Conservation (phyloP, 2,797 vertebrate genomes). For the Macropus fuliginosus region DNA sequence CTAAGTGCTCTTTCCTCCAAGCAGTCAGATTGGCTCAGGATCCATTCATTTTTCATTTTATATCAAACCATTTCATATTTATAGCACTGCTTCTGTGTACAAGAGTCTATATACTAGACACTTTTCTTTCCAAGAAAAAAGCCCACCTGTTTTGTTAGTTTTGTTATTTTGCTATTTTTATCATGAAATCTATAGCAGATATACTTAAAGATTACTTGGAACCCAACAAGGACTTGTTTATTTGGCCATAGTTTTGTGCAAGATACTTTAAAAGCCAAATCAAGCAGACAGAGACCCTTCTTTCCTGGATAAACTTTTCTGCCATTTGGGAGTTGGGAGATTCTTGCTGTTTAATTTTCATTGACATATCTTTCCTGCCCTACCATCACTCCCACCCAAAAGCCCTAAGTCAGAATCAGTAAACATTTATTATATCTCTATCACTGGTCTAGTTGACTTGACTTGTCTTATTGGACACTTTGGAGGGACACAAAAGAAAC, state of each 20-base stretch:
- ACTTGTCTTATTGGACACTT: neutral
- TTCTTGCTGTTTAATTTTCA: neutral
- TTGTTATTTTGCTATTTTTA: neutral
- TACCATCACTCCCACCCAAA: neutral
- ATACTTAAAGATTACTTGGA: neutral
- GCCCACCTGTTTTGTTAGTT: neutral
- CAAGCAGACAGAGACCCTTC: neutral
- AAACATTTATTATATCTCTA: neutral
- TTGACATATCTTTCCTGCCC: neutral
- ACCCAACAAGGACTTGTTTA: neutral
- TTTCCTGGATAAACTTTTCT: neutral
- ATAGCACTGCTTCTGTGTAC: neutral
- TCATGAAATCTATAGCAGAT: neutral
- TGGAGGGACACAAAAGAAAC: neutral
- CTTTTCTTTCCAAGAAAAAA: neutral
- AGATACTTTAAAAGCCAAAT: neutral
- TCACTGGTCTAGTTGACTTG: neutral
- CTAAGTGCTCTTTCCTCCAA: neutral
- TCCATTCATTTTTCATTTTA: neutral
- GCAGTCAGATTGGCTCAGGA: no score
- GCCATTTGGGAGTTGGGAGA: neutral
- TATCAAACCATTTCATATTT: neutral
- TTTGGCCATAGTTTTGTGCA: neutral
- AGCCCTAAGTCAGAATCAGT: neutral
- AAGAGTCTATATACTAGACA: neutral